Percentiles rank a stretch among this genome's conserved stretches.
phyloP scores from a whole-genome alignment of 2,888 invertebrate species.

The Drosophila acutilabella region DNA sequence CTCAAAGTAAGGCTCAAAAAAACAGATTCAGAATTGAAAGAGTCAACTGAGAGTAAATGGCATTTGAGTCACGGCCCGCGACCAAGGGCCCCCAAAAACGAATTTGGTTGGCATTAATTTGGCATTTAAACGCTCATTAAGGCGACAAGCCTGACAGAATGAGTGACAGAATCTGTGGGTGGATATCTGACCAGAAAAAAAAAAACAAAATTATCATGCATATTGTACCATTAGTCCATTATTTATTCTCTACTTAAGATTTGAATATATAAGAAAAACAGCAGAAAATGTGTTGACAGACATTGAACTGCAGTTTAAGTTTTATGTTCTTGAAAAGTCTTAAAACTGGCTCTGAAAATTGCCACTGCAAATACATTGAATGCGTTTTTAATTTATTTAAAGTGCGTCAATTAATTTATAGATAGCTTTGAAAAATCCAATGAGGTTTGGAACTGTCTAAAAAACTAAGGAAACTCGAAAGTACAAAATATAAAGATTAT shows the following conservation, averaged over 20 bases:
- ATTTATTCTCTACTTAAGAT: not conserved
- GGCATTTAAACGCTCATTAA: slow-evolving; percentile 74
- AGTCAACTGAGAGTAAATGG: slow-evolving; percentile 19
- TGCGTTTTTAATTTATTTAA: slow-evolving; percentile 2
- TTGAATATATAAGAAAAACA: not conserved
- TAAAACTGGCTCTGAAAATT: slow-evolving; percentile 6
- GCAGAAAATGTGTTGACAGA: slow-evolving; percentile 32
- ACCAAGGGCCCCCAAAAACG: slow-evolving; percentile 42
- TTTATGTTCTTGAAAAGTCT: not conserved
- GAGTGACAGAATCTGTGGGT: slow-evolving; percentile 73
- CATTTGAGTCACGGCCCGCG: slow-evolving; percentile 49
- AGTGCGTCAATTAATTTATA: slow-evolving; percentile 8
- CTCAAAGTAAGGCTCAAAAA: slow-evolving; percentile 2
- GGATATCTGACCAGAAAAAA: slow-evolving; percentile 47
- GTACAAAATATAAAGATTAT: too few species aligned
- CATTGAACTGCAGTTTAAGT: slow-evolving; percentile 18
- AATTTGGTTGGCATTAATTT: slow-evolving; percentile 63
- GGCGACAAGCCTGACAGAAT: slow-evolving; percentile 61
- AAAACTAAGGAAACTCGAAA: too few species aligned
- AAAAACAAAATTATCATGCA: not conserved
- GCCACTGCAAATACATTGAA: not conserved
- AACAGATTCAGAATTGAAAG: slow-evolving; percentile 1
- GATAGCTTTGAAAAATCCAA: not conserved
- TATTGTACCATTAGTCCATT: slow-evolving; percentile 1
- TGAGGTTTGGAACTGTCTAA: too few species aligned